Evolutionary conservation across 2,113 vertebrate species (phyloP).

Genomic region (Grus americana): DNA sequence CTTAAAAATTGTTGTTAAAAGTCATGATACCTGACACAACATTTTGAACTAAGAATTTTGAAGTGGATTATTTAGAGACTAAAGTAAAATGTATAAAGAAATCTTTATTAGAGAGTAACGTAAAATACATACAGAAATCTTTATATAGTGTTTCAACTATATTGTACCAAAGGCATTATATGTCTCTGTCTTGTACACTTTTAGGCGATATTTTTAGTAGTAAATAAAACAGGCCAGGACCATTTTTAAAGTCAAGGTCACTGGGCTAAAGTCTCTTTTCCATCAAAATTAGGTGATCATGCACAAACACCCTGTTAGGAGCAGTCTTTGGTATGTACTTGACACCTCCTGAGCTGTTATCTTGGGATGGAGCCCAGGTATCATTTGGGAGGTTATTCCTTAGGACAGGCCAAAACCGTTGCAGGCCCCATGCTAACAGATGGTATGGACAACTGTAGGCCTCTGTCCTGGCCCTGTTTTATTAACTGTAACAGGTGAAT

Average conservation of each 20-base stretch:
- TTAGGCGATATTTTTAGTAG: not conserved
- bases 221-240: not conserved
- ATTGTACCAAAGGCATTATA: not conserved
- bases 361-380: not conserved
- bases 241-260: not conserved
- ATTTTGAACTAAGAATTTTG: not conserved
- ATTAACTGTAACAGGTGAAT: not conserved
- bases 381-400: not conserved
- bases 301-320: not conserved
- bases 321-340: not conserved
- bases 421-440: not conserved
- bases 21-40: not conserved
- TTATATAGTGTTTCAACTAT: not conserved
- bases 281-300: not conserved
- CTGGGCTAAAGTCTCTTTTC: not conserved
- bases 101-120: not conserved
- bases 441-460: not conserved
- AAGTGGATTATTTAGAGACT: not conserved
- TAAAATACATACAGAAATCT: not conserved
- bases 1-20: not conserved
- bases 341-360: not conserved
- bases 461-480: not conserved
- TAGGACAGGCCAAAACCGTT: not conserved
- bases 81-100: not conserved
- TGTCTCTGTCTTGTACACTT: not conserved